phyloP scores from a whole-genome alignment of 2,888 invertebrate genomes.

The Papilio elwesi region DNA sequence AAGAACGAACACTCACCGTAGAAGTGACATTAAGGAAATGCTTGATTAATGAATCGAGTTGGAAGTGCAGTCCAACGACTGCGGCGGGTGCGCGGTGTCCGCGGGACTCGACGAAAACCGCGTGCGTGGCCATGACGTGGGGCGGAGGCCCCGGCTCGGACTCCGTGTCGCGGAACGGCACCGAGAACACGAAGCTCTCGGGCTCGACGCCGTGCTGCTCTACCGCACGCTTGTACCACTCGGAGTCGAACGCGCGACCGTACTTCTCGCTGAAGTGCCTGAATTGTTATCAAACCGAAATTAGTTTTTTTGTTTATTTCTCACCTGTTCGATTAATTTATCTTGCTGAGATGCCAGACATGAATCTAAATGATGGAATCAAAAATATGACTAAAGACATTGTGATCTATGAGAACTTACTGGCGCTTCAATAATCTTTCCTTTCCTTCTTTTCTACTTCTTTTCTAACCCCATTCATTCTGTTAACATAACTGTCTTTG shows the following conservation, averaged over 20 bases:
- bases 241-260: constrained; percentile 92
- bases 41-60: constrained; percentile 91
- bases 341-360: too few species aligned
- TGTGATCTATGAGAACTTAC: too few species aligned
- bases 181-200: constrained; percentile 95
- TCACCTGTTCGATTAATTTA: too few species aligned
- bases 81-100: constrained; percentile 94
- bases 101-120: constrained; percentile 93
- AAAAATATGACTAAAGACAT: too few species aligned
- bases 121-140: constrained; percentile 94
- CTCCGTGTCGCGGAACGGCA: constrained; percentile 88
- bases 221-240: constrained; percentile 96
- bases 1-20: constrained; percentile 82
- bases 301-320: too few species aligned
- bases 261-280: constrained; percentile 93
- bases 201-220: constrained; percentile 94
- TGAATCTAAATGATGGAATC: too few species aligned
- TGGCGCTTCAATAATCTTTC: too few species aligned
- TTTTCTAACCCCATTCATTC: too few species aligned
- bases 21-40: constrained; percentile 96
- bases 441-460: too few species aligned
- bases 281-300: constrained; percentile 43
- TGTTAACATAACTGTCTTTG: too few species aligned
- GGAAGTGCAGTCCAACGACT: constrained; percentile 95
- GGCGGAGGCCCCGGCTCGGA: constrained; percentile 81